A percentile compares a stretch with the other conserved stretches of the same genome.
phyloP scores from a whole-genome alignment of 2,888 invertebrate genomes.

The Unio delphinus region DNA sequence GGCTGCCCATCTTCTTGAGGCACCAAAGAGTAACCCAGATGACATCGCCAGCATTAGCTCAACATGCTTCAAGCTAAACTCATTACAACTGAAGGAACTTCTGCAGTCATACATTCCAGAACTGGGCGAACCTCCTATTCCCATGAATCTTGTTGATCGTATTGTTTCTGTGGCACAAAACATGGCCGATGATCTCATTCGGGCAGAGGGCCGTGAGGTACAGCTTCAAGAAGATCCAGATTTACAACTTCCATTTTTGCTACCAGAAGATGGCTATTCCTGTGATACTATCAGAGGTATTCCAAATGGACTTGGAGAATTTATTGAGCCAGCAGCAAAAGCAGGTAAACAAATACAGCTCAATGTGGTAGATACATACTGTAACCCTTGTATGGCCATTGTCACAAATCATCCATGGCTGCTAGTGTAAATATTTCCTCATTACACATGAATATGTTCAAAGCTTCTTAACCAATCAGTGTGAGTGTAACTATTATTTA shows the following conservation, averaged over 20 bases:
- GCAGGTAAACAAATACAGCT: conserved; percentile 12
- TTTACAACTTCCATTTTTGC: conserved; percentile 88
- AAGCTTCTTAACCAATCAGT: too few relatives aligned
- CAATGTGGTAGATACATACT: too few relatives aligned
- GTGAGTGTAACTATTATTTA: too few relatives aligned
- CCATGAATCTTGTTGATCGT: conserved; percentile 76
- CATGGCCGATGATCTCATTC: conserved; percentile 86
- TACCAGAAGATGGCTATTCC: conserved; percentile 98
- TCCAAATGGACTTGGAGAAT: conserved; percentile 77
- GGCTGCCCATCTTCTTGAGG: conserved; percentile 87
- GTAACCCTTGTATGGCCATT: too few relatives aligned
- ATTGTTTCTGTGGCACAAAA: conserved; percentile 70
- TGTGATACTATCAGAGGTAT: conserved; percentile 96
- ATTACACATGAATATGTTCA: too few relatives aligned
- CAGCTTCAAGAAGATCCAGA: conserved; percentile 89
- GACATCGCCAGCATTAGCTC: conserved; percentile 91
- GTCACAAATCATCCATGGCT: too few relatives aligned
- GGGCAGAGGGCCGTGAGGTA: conserved; percentile 87
- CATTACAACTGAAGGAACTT: conserved; percentile 90
- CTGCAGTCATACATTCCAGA: conserved; percentile 83
- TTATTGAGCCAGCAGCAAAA: conserved; percentile 61
- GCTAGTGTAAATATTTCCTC: too few relatives aligned
- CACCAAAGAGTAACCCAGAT: conserved; percentile 87
- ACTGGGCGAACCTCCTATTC: conserved; percentile 77
- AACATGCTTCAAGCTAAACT: conserved; percentile 97